These are phyloP conservation scores for Ptychobarbus kaznakovi DNA, from an alignment of 2,797 vertebrate species.

Conservation along the genomic window DNA sequence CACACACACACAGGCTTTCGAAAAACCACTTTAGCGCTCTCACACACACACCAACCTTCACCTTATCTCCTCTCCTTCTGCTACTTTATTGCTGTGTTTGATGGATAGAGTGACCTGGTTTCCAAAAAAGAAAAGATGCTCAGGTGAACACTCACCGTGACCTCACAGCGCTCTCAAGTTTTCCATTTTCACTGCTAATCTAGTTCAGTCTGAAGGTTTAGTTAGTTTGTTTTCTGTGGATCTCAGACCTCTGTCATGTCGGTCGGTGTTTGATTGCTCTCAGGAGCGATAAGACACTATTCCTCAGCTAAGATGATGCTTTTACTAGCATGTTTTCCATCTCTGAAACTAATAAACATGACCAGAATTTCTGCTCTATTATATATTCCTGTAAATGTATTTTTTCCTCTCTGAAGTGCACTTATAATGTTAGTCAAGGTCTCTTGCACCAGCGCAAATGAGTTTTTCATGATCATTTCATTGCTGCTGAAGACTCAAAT, in stretches of 20 bases:
- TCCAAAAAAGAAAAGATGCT: conserved; percentile 42
- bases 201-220: conserved; percentile 13
- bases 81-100: conserved; percentile 39
- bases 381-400: neutral
- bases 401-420: neutral
- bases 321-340: neutral
- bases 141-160: conserved; percentile 37
- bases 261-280: conserved; percentile 14
- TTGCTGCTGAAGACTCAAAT: neutral
- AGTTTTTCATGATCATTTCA: conserved; percentile 2
- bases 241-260: conserved; percentile 16
- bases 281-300: neutral
- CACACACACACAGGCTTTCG: neutral
- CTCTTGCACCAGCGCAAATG: neutral
- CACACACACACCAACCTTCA: conserved; percentile 31
- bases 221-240: conserved; percentile 33
- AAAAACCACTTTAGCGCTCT: conserved; percentile 28
- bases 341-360: conserved; percentile 11
- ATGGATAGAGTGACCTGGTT: conserved; percentile 50
- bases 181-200: conserved; percentile 28
- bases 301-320: neutral
- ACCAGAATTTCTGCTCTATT: neutral
- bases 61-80: conserved; percentile 48
- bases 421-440: conserved; percentile 12
- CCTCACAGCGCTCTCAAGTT: conserved; percentile 31